phyloP scores from a whole-genome alignment of 1,140 invertebrate genomes.

The Nephotettix cincticeps region DNA sequence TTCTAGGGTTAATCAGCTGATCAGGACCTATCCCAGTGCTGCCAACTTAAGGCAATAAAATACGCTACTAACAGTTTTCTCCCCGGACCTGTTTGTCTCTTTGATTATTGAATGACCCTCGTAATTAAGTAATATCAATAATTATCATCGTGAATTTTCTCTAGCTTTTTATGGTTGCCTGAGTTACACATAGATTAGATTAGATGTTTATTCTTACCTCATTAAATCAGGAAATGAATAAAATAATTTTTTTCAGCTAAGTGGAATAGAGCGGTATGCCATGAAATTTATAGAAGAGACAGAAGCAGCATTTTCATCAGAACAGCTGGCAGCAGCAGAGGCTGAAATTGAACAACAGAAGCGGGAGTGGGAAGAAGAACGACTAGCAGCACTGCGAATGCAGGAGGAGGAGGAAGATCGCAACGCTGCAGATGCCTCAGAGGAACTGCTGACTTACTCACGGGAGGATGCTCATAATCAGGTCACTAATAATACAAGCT shows the following conservation, averaged over 20 bases:
- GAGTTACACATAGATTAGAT: no score
- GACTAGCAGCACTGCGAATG: conserved; percentile 69
- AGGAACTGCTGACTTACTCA: conserved; percentile 64
- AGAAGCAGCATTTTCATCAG: conserved; percentile 81
- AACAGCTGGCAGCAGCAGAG: conserved; percentile 83
- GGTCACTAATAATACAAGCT: conserved; percentile 59
- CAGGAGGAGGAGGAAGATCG: conserved; percentile 62
- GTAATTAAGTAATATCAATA: background rate
- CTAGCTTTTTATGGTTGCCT: no score
- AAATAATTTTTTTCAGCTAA: conserved; percentile 77
- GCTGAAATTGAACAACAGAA: conserved; percentile 89
- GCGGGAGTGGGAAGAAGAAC: conserved; percentile 90
- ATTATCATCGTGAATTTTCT: background rate
- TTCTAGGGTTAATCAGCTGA: no score
- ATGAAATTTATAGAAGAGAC: conserved; percentile 87
- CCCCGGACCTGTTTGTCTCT: no score
- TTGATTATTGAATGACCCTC: no score
- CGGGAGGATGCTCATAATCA: conserved; percentile 75
- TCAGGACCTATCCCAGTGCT: no score
- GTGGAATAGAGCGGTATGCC: conserved; percentile 90
- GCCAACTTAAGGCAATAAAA: no score
- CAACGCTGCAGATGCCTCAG: conserved; percentile 50
- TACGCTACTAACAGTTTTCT: no score
- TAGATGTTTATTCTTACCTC: no score
- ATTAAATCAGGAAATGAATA: no score